Base-by-base conservation (phyloP, 2,888 invertebrate species). In the Athalia cordata region DNA sequence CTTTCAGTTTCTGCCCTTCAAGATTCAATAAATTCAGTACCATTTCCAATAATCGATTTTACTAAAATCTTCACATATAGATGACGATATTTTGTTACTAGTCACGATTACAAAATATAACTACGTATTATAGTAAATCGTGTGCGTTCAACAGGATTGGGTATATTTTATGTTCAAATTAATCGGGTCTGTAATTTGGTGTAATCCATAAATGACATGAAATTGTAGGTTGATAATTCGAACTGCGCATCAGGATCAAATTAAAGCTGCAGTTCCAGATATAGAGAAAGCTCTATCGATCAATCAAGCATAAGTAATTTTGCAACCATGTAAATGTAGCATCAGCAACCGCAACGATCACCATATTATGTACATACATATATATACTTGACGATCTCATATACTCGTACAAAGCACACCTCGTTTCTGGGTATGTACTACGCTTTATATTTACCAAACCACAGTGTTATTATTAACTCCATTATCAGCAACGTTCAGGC, bases 231-330 rank as follows among this genome's bases (percentile, higher is more conserved):
- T 13, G 49, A 66, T 43, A 11, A 5, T 68, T 3, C 11, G 6
- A 55, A 55, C 7, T 55, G 55, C 6, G 55, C 55, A 55, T 5
- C 6, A 72, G 49, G 59, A 13, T 59, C 3, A 47, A 79, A 80
- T 80, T 66, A 77, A 74, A 77, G 59, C 78, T 77, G 0, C 47
- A 13, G 72, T 15, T 68, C 50, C 13, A 13, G 55, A 61, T 61
- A 13, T 6, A 61, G 6, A 11, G 59, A 29, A 43, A 62, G 67
- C 64, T 82, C 84, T 85, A 84, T 85, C 85, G 85, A 85, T 85
- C 85, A 84, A 85, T 85, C 85, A 83, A 81, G 84, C 83, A 84
- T 84, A 84, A 85, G 85, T 83, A 84, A 85, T 84, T 29, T 29
- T 29, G 29, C 29, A 29, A 29, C 29, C 29, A 29, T 29, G 29